A percentile compares a stretch with the other conserved stretches of the same genome.
Evolutionary conservation across 2,888 invertebrate species (phyloP).

Genomic region (Acanthopleura granulata): DNA sequence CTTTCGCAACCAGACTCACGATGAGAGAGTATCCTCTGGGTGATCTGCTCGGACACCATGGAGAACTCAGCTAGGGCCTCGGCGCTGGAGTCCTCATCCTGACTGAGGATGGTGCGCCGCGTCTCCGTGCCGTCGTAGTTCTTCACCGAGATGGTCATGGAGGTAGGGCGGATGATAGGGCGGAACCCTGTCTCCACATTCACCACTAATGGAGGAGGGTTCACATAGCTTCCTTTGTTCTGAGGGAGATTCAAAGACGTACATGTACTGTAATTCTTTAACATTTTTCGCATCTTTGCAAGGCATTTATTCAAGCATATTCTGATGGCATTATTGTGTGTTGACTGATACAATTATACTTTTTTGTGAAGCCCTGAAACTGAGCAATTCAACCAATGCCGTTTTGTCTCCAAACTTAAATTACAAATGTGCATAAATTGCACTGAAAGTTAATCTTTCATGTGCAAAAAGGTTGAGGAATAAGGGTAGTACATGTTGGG

Average conservation of each 20-base stretch:
- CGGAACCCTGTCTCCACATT: conserved; percentile 64
- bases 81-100: conserved; percentile 36
- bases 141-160: conserved; percentile 55
- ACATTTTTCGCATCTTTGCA: no score
- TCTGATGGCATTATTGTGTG: no score
- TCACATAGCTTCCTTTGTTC: conserved; percentile 34
- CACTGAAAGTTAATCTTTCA: no score
- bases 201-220: conserved; percentile 53
- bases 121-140: conserved; percentile 67
- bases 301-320: no score
- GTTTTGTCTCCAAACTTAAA: no score
- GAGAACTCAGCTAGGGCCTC: not conserved
- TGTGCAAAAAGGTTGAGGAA: no score
- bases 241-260: conserved; percentile 22
- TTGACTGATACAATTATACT: no score
- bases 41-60: not conserved
- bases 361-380: no score
- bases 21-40: not conserved
- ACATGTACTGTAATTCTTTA: no score
- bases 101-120: conserved; percentile 45
- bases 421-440: no score
- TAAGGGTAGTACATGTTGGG: no score
- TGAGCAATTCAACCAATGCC: no score
- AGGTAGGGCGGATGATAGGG: conserved; percentile 44
- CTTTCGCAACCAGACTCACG: not conserved